Percentiles rank a stretch among this genome's conserved stretches.
These are phyloP conservation scores for Oenanthe oenanthe DNA, from an alignment of 2,113 vertebrate species.

Conservation along the genomic window DNA sequence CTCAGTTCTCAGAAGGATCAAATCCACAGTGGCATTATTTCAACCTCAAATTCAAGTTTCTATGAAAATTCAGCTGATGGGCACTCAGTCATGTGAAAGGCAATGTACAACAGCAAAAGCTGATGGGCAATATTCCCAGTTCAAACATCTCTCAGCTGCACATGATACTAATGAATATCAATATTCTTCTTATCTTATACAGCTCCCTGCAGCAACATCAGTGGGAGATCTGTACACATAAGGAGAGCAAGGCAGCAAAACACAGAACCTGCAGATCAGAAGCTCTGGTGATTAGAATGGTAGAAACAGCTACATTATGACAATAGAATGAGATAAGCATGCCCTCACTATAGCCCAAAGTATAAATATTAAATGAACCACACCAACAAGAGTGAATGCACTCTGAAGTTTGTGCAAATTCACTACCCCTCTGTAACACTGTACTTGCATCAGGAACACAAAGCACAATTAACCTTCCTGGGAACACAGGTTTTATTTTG, in stretches of 20 bases:
- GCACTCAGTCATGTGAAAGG: not conserved
- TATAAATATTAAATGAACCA: not conserved
- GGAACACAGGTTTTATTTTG: not conserved
- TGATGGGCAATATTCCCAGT: conserved; percentile 23
- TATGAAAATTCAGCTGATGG: not conserved
- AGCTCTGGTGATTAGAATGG: not conserved
- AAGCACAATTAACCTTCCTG: not conserved
- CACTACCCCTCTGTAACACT: not conserved
- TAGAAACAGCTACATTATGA: not conserved
- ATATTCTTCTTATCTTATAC: conserved; percentile 21
- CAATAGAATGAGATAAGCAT: not conserved
- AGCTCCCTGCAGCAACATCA: conserved; percentile 28
- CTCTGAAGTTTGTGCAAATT: not conserved
- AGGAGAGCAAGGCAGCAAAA: not conserved
- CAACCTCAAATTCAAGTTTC: not conserved
- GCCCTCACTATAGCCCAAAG: not conserved
- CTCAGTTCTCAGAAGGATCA: not conserved
- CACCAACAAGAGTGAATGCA: not conserved
- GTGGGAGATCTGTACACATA: not conserved
- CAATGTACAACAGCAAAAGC: not conserved
- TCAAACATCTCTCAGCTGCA: not conserved
- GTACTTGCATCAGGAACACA: not conserved
- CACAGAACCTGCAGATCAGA: not conserved
- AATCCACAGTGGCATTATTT: not conserved
- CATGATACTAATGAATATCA: not conserved